These are phyloP conservation scores for Sakesphorus luctuosus DNA, from an alignment of 2,113 vertebrate genomes.

Conservation along the genomic window DNA sequence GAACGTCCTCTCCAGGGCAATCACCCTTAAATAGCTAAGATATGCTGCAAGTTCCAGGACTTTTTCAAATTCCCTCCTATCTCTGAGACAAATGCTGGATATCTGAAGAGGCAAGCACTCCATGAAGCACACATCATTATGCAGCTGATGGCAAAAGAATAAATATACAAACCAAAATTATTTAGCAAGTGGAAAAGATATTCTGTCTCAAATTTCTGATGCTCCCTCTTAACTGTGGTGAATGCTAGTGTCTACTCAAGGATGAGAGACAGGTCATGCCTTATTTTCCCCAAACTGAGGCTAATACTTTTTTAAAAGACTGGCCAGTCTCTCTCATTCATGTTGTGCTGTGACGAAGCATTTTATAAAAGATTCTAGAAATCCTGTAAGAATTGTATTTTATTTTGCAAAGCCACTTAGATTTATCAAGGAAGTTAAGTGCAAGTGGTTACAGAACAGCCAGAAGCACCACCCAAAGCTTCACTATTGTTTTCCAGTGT, in stretches of 20 bases:
- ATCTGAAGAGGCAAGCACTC: background rate
- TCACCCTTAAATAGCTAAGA: background rate
- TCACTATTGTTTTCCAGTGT: background rate
- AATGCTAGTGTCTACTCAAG: background rate
- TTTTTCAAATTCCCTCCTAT: accelerated
- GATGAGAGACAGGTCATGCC: background rate
- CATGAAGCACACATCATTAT: background rate
- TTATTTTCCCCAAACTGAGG: background rate
- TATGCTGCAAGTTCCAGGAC: background rate
- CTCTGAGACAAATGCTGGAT: background rate
- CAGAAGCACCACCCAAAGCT: background rate
- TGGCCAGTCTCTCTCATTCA: background rate
- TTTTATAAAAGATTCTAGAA: background rate
- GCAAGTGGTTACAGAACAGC: background rate
- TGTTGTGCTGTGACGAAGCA: background rate
- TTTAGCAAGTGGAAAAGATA: background rate
- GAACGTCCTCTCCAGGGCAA: background rate
- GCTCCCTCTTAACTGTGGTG: background rate
- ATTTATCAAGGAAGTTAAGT: background rate
- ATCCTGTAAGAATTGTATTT: background rate
- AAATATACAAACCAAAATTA: background rate
- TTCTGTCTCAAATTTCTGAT: background rate
- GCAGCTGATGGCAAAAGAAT: background rate
- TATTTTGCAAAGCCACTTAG: background rate
- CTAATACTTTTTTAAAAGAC: background rate